A percentile compares a stretch with the other conserved stretches of the same genome.
phyloP scores from a whole-genome alignment of 2,797 vertebrate species.

The Molossus alvarezi region DNA sequence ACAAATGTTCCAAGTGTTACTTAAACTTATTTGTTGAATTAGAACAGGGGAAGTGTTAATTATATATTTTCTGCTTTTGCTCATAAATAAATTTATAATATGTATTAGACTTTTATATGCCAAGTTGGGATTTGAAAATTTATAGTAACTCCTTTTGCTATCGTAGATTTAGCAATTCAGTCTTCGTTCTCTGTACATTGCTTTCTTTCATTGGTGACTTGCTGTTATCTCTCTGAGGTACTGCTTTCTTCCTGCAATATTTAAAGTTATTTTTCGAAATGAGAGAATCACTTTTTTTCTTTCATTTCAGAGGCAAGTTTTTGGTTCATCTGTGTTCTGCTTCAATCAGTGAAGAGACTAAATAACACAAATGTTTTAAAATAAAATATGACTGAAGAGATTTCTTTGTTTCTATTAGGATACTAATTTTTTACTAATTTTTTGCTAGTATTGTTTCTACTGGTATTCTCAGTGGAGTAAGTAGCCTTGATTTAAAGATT shows the following conservation, averaged over 20 bases:
- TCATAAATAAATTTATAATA: not conserved
- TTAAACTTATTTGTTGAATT: not conserved
- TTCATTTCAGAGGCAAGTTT: not conserved
- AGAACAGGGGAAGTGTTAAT: too few species aligned
- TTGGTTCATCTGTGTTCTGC: not conserved
- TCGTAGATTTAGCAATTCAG: not conserved
- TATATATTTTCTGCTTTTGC: not conserved
- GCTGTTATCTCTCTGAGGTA: not conserved
- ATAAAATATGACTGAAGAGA: not conserved
- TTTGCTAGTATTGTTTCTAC: not conserved
- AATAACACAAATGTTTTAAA: not conserved
- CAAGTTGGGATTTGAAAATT: not conserved
- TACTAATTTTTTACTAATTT: not conserved
- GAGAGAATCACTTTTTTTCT: not conserved
- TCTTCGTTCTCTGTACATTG: not conserved
- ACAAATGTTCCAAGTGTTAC: not conserved
- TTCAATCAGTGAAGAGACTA: not conserved
- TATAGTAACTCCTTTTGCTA: not conserved
- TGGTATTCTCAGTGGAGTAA: not conserved
- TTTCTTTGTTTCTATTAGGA: not conserved
- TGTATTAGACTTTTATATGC: not conserved
- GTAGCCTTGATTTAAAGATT: not conserved
- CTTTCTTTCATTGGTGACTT: not conserved
- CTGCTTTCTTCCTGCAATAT: not conserved
- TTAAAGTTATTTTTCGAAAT: not conserved